phyloP scores from a whole-genome alignment of 2,797 vertebrate species.

The Tachyglossus aculeatus region DNA sequence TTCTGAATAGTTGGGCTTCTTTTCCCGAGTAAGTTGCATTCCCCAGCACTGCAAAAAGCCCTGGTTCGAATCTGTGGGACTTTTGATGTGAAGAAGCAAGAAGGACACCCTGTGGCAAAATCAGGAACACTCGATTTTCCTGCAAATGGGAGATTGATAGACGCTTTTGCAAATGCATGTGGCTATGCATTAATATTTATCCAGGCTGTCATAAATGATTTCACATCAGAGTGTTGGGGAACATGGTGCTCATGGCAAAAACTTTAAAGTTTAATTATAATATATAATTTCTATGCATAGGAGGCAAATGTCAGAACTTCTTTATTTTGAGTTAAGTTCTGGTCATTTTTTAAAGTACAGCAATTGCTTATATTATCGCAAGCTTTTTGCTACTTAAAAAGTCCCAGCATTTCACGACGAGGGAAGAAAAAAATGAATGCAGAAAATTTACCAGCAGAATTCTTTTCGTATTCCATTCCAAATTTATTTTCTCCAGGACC shows the following conservation, averaged over 20 bases:
- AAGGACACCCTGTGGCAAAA: conserved; percentile 97
- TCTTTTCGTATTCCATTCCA: conserved; percentile 36
- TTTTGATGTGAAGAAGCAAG: conserved; percentile 88
- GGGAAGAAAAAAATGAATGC: conserved; percentile 38
- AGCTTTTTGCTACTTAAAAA: conserved; percentile 53
- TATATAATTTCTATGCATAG: conserved; percentile 98
- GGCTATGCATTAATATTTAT: conserved; percentile 99
- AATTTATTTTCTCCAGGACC: conserved; percentile 33
- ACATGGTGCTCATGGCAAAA: conserved; percentile 95
- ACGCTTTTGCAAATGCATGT: conserved; percentile 91
- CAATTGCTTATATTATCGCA: conserved; percentile 68
- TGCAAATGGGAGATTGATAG: conserved; percentile 88
- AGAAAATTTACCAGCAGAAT: conserved; percentile 46
- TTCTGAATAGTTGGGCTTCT: conserved; percentile 64
- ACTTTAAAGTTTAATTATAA: conserved; percentile 97
- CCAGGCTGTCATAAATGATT: conserved; percentile 98
- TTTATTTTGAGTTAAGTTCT: conserved; percentile 93
- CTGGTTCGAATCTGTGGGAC: conserved; percentile 70
- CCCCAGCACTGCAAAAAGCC: conserved; percentile 71
- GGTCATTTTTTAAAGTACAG: conserved; percentile 80
- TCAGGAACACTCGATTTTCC: conserved; percentile 83
- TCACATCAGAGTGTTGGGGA: conserved; percentile 89
- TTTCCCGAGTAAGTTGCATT: conserved; percentile 71
- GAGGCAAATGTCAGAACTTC: conserved; percentile 92
- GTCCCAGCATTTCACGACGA: conserved; percentile 50